A percentile compares a stretch with the other conserved stretches of the same genome.
Conservation (phyloP, 2,888 invertebrate species). For the Cryptocheilus praepositus region DNA sequence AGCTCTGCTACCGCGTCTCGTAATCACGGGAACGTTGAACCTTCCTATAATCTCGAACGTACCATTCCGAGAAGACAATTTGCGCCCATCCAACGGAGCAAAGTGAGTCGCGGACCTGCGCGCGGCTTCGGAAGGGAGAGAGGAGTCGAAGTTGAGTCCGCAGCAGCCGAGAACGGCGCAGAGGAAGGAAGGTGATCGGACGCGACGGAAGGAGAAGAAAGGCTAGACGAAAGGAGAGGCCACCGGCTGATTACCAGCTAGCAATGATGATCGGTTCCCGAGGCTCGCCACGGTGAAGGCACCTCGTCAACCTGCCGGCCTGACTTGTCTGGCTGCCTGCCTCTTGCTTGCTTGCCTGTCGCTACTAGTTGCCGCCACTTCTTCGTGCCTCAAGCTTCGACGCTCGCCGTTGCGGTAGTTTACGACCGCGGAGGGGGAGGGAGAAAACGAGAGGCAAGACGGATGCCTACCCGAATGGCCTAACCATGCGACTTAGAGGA, state of each 20-base stretch:
- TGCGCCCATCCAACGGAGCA: constrained; percentile 43
- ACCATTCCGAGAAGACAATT: constrained; percentile 67
- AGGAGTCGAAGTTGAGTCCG: too few species aligned
- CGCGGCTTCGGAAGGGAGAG: constrained; percentile 12
- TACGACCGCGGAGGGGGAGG: constrained; percentile 36
- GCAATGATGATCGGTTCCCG: constrained; percentile 57
- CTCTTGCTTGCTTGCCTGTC: constrained; percentile 34
- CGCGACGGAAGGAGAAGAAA: constrained; percentile 9
- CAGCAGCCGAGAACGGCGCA: constrained; percentile 11
- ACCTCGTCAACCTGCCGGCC: constrained; percentile 47
- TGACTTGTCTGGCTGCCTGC: neutral
- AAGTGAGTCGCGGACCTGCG: constrained; percentile 8
- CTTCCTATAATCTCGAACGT: constrained; percentile 60
- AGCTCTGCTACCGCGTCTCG: constrained; percentile 36
- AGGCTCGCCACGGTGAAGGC: constrained; percentile 28
- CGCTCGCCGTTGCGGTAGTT: constrained; percentile 36
- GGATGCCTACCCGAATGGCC: constrained; percentile 8
- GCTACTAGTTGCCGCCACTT: constrained; percentile 32
- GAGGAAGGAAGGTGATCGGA: constrained; percentile 6
- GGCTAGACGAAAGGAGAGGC: constrained; percentile 32
- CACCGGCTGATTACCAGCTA: constrained; percentile 60
- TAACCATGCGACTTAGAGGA: too few species aligned
- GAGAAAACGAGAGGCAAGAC: constrained; percentile 8
- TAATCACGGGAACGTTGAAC: constrained; percentile 52
- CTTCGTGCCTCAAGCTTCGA: constrained; percentile 6